phyloP scores from a whole-genome alignment of 2,888 invertebrate species.

The Eubasilissa splendida region DNA sequence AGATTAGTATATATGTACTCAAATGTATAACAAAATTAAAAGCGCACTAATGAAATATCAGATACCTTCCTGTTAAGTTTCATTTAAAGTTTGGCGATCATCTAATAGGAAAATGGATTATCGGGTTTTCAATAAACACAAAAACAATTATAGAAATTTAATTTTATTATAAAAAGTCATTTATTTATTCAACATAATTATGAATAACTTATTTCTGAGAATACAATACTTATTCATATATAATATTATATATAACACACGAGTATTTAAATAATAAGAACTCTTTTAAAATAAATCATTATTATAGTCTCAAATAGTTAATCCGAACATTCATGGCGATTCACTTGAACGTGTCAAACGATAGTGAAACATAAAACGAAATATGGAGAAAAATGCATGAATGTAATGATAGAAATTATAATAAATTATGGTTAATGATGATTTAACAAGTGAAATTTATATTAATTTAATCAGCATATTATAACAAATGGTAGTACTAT shows the following conservation, averaged over 20 bases:
- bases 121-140: no score
- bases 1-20: no score
- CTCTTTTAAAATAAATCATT: conserved; percentile 16
- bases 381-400: not conserved
- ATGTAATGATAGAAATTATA: not conserved
- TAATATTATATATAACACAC: conserved; percentile 4
- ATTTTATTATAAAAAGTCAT: conserved; percentile 19
- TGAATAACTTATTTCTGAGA: conserved; percentile 15
- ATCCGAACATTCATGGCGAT: conserved; percentile 26
- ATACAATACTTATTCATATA: conserved; percentile 26
- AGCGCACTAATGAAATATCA: no score
- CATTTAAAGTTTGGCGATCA: no score
- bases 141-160: not conserved
- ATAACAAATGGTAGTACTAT: not conserved
- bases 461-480: not conserved
- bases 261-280: conserved; percentile 37
- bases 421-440: not conserved
- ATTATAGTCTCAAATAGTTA: conserved; percentile 21
- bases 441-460: not conserved
- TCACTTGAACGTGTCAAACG: not conserved
- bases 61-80: no score
- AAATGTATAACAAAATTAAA: no score
- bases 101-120: no score
- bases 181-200: conserved; percentile 30
- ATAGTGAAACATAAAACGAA: not conserved